Base-by-base conservation (phyloP, 2,888 invertebrate species). In the Mylabris sibirica region DNA sequence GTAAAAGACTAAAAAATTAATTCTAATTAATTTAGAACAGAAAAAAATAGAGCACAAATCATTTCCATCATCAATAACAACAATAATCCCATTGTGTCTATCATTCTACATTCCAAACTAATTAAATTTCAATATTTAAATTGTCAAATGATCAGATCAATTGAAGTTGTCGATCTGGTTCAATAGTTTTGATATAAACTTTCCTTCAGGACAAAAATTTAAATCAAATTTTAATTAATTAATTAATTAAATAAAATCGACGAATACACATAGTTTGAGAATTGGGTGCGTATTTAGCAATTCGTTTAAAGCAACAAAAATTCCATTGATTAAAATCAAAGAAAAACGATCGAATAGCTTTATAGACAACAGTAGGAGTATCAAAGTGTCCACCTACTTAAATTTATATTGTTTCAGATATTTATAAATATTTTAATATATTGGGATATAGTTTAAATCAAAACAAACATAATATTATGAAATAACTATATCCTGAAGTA, bases 301-400 rank as follows among this genome's bases (percentile, higher is more conserved):
- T n/a, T n/a, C n/a, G n/a, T 24, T 24, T 12, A 4, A 11, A 20
- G 6, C 5, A 2, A 49, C 17, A 9, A 53, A 53, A 22, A 53
- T 53, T 53, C 53, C 22, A 53, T 9, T 53, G 53, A 53, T 24
- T 22, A 11, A 24, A 53, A 53, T 53, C 22, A 2, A 49, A 22
- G 4, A 53, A 24, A 3, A 53, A 22, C 24, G 8, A 44, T 53
- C 53, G 20, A 53, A 22, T 53, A 12, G 24, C 30, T 30, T 0
- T 30, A 30, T 8, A 8, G 4, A 30, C 30, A 30, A 53, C 22
- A 44, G 44, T 53, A 53, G 53, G 53, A 24, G 53, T 53, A 53
- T 53, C 22, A 11, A 53, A 53, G 22, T 53, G 53, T 53, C 53
- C 53, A 24, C 53, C 53, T 53, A 53, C 53, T 49, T 49, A 53